Evolutionary conservation across 1,140 invertebrate species (phyloP), one percentile per base, ranked within the genome.

Genomic region (Hermetia illucens): DNA sequence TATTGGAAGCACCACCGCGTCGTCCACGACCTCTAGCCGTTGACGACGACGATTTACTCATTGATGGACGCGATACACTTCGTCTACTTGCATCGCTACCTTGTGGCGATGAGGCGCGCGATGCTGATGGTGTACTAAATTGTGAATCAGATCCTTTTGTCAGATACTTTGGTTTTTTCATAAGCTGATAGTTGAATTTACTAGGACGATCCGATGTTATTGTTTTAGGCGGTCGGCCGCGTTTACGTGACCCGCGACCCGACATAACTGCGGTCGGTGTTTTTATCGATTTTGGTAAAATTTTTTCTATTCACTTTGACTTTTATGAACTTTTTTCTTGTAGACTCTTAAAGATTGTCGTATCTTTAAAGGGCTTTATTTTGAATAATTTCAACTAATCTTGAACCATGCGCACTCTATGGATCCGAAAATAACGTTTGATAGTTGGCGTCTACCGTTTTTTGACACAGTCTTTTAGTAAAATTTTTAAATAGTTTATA

Each of bases 121-220:
- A 85, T 4, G 73, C 72, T 8, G 44, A 43, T 20, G 53, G 53
- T 45, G 58, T 53, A 10, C 79, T 77, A n/a, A 72, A 69, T 44
- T 78, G 69, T 52, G 76, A 79, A 49, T 77, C 70, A 2, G 70
- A 67, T 43, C 72, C 78, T 51, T 74, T 73, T 60, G 74, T 68
- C 49, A 88, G 70, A 65, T 90, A 91, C 71, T 88, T 90, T 6
- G 88, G 87, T 63, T 91, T 92, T 65, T 90, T 89, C 58, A 90
- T 71, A 54, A 88, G 66, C 66, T 85, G 79, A 65, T 80, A 85
- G 58, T 83, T 81, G 64, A 83, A 86, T 67, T 82, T 84, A 53
- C 76, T 78, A 47, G 79, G 75, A 53, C 79, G 75, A 55, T 86
- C 83, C 68, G 82, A 72, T 59, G 76, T 77, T 49, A 82, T 79